Evolutionary conservation across 2,113 vertebrate genomes (phyloP).

Genomic region (Actinemys pallida): DNA sequence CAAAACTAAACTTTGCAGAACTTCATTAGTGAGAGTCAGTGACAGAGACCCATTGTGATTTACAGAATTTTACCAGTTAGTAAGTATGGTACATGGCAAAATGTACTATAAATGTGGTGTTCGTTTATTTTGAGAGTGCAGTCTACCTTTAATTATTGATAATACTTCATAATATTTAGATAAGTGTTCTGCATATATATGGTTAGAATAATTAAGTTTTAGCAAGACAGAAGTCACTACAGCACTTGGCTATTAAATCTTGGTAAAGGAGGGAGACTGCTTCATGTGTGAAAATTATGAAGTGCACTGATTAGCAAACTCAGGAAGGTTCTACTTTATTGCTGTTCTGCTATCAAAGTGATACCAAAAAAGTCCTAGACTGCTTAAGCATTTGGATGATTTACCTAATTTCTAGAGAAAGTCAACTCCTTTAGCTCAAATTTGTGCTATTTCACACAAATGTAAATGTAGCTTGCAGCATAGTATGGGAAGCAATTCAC

Average conservation of each 20-base stretch:
- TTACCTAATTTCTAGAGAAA: not conserved
- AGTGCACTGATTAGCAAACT: fast-evolving
- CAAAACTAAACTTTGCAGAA: not conserved
- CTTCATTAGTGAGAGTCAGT: not conserved
- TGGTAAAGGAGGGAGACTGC: not conserved
- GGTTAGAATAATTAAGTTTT: not conserved
- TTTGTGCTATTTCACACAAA: not conserved
- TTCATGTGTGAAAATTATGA: not conserved
- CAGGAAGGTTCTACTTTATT: not conserved
- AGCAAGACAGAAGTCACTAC: not conserved
- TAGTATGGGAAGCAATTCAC: not conserved
- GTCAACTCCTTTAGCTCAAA: not conserved
- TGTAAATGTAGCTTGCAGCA: not conserved
- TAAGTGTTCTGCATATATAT: not conserved
- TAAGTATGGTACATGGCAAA: not conserved
- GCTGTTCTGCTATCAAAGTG: not conserved
- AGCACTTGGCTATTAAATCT: not conserved
- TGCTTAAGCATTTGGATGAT: not conserved
- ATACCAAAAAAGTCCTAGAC: not conserved
- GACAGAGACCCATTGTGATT: not conserved
- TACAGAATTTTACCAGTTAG: not conserved
- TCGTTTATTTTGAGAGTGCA: not conserved
- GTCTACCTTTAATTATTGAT: not conserved
- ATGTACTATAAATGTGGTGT: not conserved
- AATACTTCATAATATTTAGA: not conserved